Conservation (phyloP, 2,113 vertebrate species). For the Lates calcarifer region DNA sequence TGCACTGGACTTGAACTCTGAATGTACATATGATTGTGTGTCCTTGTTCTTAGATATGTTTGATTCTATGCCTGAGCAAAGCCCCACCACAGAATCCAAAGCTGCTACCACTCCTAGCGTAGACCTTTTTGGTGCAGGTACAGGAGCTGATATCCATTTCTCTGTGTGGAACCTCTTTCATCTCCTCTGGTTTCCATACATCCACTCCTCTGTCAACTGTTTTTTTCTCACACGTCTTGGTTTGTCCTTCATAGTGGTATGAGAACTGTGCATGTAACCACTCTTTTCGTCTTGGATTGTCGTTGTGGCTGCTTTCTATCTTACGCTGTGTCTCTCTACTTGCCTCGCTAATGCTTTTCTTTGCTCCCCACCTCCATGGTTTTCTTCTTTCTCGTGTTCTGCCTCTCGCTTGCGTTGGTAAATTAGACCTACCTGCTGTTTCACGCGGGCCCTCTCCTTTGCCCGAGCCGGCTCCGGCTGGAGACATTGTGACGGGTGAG, state of each 20-base stretch:
- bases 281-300: constrained; percentile 60
- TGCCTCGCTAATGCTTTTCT: constrained; percentile 78
- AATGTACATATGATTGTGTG: constrained; percentile 86
- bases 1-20: constrained; percentile 76
- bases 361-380: constrained; percentile 71
- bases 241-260: constrained; percentile 82
- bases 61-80: constrained; percentile 95
- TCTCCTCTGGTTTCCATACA: constrained; percentile 76
- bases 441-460: constrained; percentile 95
- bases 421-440: constrained; percentile 97
- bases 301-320: constrained; percentile 68
- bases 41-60: constrained; percentile 99
- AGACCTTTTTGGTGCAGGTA: constrained; percentile 99
- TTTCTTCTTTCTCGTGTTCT: constrained; percentile 80
- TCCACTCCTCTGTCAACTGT: constrained; percentile 72
- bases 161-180: constrained; percentile 78
- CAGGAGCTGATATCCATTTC: constrained; percentile 80
- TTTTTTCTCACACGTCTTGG: constrained; percentile 66
- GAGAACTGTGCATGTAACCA: constrained; percentile 82
- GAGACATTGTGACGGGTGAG: constrained; percentile 98
- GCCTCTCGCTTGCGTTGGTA: constrained; percentile 84
- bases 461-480: constrained; percentile 91
- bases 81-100: constrained; percentile 92
- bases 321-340: constrained; percentile 66
- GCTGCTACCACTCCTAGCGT: constrained; percentile 96